Percentiles rank a stretch among this genome's conserved stretches.
These are phyloP conservation scores for Denticeps clupeoides DNA, from an alignment of 2,797 vertebrate species.

Conservation along the genomic window DNA sequence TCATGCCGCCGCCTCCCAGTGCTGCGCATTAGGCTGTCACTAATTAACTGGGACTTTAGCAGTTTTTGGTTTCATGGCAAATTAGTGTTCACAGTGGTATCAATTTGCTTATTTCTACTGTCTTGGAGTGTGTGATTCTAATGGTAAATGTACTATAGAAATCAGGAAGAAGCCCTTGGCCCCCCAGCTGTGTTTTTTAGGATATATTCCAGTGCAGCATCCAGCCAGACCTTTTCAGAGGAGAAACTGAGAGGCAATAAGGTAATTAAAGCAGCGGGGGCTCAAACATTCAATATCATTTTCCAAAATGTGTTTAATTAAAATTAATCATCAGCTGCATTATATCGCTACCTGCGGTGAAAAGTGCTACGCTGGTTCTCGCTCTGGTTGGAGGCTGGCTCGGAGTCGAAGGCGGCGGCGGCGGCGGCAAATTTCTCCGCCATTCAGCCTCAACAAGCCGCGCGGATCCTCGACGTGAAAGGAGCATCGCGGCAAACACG, in stretches of 20 bases:
- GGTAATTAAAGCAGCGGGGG: conserved; percentile 48
- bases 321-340: conserved; percentile 63
- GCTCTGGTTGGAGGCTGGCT: conserved; percentile 21
- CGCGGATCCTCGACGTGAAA: too few relatives aligned
- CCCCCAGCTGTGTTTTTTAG: conserved; percentile 43
- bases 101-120: conserved; percentile 41
- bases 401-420: too few relatives aligned
- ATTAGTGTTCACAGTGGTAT: conserved; percentile 40
- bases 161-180: conserved; percentile 30
- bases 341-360: conserved; percentile 62
- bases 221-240: conserved; percentile 40
- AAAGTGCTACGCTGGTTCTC: conserved; percentile 59
- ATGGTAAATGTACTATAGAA: conserved; percentile 38
- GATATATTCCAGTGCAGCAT: conserved; percentile 43
- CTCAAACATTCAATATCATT: conserved; percentile 57
- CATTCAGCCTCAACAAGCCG: too few relatives aligned
- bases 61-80: conserved; percentile 40
- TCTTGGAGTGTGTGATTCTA: conserved; percentile 33
- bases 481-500: too few relatives aligned
- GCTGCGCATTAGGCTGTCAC: conserved; percentile 23
- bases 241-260: conserved; percentile 43
- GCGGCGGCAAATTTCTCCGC: too few relatives aligned
- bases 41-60: conserved; percentile 45
- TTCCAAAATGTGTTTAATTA: conserved; percentile 65
- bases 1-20: conserved; percentile 1